Conservation (phyloP, 2,113 vertebrate species). For the Nettapus auritus region DNA sequence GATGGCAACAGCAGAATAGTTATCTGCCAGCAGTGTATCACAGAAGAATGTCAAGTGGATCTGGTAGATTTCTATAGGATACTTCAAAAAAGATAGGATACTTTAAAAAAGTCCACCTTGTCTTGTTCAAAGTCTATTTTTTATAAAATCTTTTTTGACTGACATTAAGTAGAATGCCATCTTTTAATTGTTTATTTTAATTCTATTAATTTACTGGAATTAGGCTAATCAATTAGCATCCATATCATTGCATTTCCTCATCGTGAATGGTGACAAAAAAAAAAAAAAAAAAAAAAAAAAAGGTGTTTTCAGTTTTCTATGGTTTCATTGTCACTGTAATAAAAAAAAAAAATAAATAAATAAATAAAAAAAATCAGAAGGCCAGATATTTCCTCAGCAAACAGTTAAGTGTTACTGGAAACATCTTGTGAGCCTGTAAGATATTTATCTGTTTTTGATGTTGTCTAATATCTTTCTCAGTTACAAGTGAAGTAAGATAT, state of each 20-base stretch:
- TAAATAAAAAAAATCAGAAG: conserved; percentile 51
- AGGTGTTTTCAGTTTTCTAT: conserved; percentile 1
- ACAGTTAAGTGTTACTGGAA: conserved; percentile 53
- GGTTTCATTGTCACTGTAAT: neutral
- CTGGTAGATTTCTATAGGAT: neutral
- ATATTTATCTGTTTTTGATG: neutral
- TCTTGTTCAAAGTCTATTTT: neutral
- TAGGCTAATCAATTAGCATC: conserved; percentile 5
- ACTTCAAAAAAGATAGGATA: neutral
- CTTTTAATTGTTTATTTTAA: neutral
- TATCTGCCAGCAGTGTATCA: neutral
- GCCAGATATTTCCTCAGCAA: conserved; percentile 32
- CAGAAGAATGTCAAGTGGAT: neutral
- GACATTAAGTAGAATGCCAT: neutral
- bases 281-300: neutral
- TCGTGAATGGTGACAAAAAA: neutral
- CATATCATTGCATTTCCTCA: conserved; percentile 11
- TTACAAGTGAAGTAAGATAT: conserved; percentile 16
- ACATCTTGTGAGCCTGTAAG: neutral
- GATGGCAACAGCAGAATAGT: neutral
- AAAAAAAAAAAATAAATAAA: neutral
- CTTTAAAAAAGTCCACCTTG: neutral
- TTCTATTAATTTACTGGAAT: conserved; percentile 53
- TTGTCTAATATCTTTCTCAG: conserved; percentile 31
- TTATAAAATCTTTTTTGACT: neutral